Evolutionary conservation across 2,888 invertebrate genomes (phyloP).

Genomic region (Drosophila nr. medialis): DNA sequence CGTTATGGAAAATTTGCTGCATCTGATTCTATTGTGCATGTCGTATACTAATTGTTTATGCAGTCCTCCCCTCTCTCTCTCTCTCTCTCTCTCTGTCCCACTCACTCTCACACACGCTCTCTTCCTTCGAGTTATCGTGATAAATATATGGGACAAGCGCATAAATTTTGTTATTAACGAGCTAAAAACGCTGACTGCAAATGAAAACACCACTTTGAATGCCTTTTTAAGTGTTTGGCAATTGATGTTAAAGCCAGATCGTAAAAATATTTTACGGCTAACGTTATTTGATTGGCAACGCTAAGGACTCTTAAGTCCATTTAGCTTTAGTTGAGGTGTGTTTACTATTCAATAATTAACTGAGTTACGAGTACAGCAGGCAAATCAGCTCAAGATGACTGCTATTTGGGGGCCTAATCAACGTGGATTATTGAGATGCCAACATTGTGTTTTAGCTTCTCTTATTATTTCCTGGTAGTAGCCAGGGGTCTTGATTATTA

Average conservation of each 20-base stretch:
- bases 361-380: constrained; percentile 4
- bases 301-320: constrained; percentile 18
- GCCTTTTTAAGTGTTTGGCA: constrained; percentile 58
- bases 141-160: constrained; percentile 74
- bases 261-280: constrained; percentile 57
- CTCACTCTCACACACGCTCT: neutral
- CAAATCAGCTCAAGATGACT: neutral
- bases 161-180: constrained; percentile 74
- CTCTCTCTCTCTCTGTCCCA: neutral
- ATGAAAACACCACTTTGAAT: constrained; percentile 28
- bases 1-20: constrained; percentile 36
- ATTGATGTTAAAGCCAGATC: constrained; percentile 53
- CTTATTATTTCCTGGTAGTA: neutral
- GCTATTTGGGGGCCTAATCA: neutral
- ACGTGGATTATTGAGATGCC: neutral
- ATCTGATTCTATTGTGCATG: constrained; percentile 47
- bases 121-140: constrained; percentile 31
- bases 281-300: constrained; percentile 41
- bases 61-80: constrained; percentile 6
- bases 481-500: neutral
- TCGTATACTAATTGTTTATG: constrained; percentile 64
- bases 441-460: neutral
- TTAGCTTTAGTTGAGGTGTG: constrained; percentile 56
- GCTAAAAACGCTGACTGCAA: constrained; percentile 32
- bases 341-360: constrained; percentile 45